phyloP scores from a whole-genome alignment of 92 coral and sea anemone species.

The Porites rus region DNA sequence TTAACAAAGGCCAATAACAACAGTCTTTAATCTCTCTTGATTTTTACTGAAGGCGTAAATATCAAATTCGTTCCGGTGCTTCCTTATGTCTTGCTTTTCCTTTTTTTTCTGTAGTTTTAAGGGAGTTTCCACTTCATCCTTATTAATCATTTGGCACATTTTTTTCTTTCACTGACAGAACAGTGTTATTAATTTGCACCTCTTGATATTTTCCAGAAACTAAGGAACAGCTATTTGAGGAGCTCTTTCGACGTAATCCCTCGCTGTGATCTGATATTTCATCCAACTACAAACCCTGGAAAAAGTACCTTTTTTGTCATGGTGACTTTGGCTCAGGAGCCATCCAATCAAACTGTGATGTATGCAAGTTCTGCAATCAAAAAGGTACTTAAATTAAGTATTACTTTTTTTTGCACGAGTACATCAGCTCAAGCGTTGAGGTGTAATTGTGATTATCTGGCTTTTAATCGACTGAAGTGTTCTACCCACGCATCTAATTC shows the following conservation, averaged over 20 bases:
- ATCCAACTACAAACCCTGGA: background rate
- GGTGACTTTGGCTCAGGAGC: slow-evolving; percentile 1
- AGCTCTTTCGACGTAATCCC: slow-evolving; percentile 13
- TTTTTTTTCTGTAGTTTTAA: no score
- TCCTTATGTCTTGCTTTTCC: no score
- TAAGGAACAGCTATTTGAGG: slow-evolving; percentile 8
- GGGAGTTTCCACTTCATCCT: background rate
- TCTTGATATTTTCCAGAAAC: background rate
- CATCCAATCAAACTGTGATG: slow-evolving; percentile 15
- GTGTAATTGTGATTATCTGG: no score
- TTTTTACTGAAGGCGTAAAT: no score
- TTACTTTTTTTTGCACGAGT: no score
- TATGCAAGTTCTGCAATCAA: slow-evolving; percentile 37
- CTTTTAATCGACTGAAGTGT: no score
- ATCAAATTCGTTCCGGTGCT: no score
- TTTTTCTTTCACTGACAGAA: background rate
- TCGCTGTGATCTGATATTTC: slow-evolving; percentile 3
- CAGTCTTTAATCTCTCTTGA: no score
- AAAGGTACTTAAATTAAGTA: slow-evolving; percentile 2
- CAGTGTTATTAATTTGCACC: background rate
- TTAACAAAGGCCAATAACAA: no score
- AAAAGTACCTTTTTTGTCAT: slow-evolving; percentile 22
- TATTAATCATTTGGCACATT: background rate
- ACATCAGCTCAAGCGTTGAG: no score
- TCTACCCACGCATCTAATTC: no score